Base-by-base conservation (phyloP, 2,888 invertebrate genomes). In the Melangyna quadrimaculata region DNA sequence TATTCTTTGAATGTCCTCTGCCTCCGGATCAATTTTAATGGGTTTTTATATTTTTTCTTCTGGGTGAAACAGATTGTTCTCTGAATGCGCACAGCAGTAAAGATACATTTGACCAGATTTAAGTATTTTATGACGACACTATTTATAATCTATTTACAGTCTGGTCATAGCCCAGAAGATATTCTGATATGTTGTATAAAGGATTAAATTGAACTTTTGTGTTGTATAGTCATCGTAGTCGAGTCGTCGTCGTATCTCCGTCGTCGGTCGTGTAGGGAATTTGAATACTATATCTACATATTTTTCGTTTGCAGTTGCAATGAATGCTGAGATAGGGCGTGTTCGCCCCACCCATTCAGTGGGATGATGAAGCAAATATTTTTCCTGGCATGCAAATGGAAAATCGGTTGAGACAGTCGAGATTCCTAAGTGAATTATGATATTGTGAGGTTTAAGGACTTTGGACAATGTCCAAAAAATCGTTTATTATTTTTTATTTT, bases 311-410 rank as follows among this genome's bases (percentile, higher is more conserved):
- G 29, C 1, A 9, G 5, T 27, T 63, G 17, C 8, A 14, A 5
- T 35, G 17, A 43, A 43, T 29, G n/a, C n/a, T n/a, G 43, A 48
- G 6, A 1, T 14, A 37, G 59, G 59, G 59, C 37, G 59, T 59
- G 22, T 59, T 37, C 9, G 24, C 3, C 17, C 6, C 22, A 24
- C 22, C 12, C 5, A 51, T 51, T 51, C 22, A 37, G 19, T 43
- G 14, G 65, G 24, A 40, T 63, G 61, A 35, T 24, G 22, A 67
- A n/a, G 32, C 22, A 32, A 48, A 35, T 19, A 59, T 72, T 67
- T 71, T 81, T 72, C 8, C 67, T 78, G 72, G 61, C 72, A 82
- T 82, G 82, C 81, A 81, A 82, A 82, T 82, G 78, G 72, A 69
- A 78, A 82, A 82, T 78, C 78, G 78, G 59, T 61, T 69, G 53